Base-by-base conservation (phyloP, 2,797 vertebrate genomes). In the Echiichthys vipera region DNA sequence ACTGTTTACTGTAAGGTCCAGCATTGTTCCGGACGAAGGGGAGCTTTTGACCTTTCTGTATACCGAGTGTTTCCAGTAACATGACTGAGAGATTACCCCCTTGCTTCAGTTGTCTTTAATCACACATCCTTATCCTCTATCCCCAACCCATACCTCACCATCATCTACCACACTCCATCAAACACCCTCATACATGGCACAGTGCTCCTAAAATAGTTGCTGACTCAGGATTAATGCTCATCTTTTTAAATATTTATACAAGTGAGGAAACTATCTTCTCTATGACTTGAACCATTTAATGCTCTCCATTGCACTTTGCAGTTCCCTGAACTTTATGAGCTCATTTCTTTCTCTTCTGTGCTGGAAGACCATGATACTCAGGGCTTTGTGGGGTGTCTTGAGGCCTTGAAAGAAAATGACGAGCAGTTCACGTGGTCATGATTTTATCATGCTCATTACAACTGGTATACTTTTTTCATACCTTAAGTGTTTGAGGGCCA, bases 231-330 rank as follows among this genome's bases (percentile, higher is more conserved):
- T 90, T 85, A 88, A 90, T 88, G 73, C 40, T 87, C 81, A 78
- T 66, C 89, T 88, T 29, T 64, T 93, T 80, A 93, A 93, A 93
- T 92, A 93, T 93, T 92, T 76, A 93, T 89, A 74, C 18, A 67
- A 67, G 42, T 45, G 78, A 90, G 86, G 86, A 85, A 83, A 74
- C 83, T 70, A 86, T 84, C 83, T 37, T 79, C 51, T 65, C 74
- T 25, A 62, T 75, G 80, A 80, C 66, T 71, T 88, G 81, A 83
- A 70, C 80, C 75, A 81, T 87, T 83, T 81, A 72, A 81, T 80
- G 67, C 36, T 66, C 75, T 64, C n/a, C 45, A 7, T 39, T 46
- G 70, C 77, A 65, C 66, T 62, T 65, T 36, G 5, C 63, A 65
- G 47, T 62, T 76, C 83, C 66, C 68, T 65, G 42, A 51, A 65